Percentiles rank a stretch among this genome's conserved stretches.
phyloP scores from a whole-genome alignment of 2,113 vertebrate genomes.

The Telmatochromis sp. region DNA sequence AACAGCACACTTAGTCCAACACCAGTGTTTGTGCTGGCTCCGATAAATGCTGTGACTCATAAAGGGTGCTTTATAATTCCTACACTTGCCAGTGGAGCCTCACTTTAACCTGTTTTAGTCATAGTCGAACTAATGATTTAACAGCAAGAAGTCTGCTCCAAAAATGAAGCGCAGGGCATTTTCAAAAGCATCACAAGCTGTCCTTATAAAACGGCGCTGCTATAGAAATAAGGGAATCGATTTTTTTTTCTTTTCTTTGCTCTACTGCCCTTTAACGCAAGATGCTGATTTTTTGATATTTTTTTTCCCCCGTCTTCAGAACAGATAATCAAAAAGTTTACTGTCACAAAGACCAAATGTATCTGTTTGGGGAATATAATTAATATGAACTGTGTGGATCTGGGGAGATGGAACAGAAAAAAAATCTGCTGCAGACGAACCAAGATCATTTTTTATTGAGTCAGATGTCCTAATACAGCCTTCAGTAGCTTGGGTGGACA shows the following conservation, averaged over 20 bases:
- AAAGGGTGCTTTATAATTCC: conserved; percentile 43
- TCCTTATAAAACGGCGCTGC: background rate
- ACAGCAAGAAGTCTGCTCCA: background rate
- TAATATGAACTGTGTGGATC: background rate
- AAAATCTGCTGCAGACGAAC: background rate
- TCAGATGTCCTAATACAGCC: background rate
- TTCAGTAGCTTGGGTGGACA: background rate
- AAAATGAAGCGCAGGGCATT: background rate
- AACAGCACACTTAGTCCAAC: conserved; percentile 28
- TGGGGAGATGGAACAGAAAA: background rate
- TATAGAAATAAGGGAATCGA: background rate
- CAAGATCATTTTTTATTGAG: background rate
- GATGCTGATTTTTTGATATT: background rate
- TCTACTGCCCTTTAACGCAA: background rate
- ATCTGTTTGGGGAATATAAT: background rate
- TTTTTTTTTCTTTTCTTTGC: background rate
- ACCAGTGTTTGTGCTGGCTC: conserved; percentile 48
- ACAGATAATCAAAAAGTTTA: background rate
- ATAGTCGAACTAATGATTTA: conserved; percentile 31
- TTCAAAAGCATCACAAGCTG: background rate
- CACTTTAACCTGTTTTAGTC: conserved; percentile 28
- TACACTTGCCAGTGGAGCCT: conserved; percentile 1
- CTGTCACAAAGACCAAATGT: background rate
- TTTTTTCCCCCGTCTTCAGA: accelerated
- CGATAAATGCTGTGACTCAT: conserved; percentile 41